Base-by-base conservation (phyloP, 2,888 invertebrate genomes). In the Belgica antarctica region DNA sequence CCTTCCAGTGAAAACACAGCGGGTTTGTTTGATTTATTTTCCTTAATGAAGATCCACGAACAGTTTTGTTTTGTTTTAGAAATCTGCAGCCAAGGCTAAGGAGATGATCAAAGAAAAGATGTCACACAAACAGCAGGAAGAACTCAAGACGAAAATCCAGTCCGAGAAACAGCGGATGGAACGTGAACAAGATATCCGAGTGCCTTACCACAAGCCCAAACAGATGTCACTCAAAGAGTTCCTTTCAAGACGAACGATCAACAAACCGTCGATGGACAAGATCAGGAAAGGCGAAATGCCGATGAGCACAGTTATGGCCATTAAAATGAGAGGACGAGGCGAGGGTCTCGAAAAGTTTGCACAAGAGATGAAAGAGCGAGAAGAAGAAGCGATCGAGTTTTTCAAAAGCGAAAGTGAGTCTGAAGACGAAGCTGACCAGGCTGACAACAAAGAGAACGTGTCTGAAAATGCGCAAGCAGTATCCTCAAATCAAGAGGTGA, bases 131-230 rank as follows among this genome's bases (percentile, higher is more conserved):
- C 83, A 85, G 76, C 87, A 88, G 28, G 82, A 86, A 75, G 84
- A 87, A 74, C 87, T 88, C 71, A 86, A 88, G 82, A 85, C 86
- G 74, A 85, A 89, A 75, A 90, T 94, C 72, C 87, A 88, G 76
- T 91, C 92, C 77, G 93, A 92, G 79, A 89, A 90, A 0, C 93
- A 94, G 78, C 82, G 93, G 70, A 83, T 92, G 81, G 77, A 91
- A 8, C 82, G 95, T 73, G 91, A 94, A 77, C 86, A 87, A 17
- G 81, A 85, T 71, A 83, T 94, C 8, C 86, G 87, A 46, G 80
- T 96, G 36, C 95, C 95, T 0, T 95, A 95, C 77, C 94, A 95
- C 77, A 86, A 86, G 75, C 93, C 95, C 1, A 91, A 89, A 75
- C 87, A 89, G 41, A 83, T 89, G 70, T 86, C 88, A 0, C 80